Percentiles rank a stretch among this genome's conserved stretches.
Evolutionary conservation across 2,113 vertebrate species (phyloP).

Genomic region (Brachypodius melanocephalos): DNA sequence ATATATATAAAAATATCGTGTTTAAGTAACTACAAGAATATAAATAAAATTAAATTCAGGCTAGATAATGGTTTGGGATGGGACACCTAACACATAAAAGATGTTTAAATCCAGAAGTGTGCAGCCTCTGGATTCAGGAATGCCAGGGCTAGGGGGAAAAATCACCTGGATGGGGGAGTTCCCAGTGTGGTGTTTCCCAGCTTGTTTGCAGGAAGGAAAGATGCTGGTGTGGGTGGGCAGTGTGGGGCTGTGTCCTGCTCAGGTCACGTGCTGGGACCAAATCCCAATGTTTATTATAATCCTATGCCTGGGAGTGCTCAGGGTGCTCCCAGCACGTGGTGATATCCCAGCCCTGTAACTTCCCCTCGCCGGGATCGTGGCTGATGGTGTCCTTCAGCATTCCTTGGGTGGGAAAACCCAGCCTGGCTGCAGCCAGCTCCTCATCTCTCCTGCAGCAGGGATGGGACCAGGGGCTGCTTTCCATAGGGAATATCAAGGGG

Average conservation of each 20-base stretch:
- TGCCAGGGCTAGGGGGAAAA: fast-evolving
- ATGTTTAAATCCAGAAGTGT: not conserved
- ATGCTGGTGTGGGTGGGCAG: not conserved
- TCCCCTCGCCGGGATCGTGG: not conserved
- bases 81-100: fast-evolving
- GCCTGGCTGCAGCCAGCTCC: not conserved
- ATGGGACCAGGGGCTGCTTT: not conserved
- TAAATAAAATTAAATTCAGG: not conserved
- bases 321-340: not conserved
- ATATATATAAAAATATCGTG: fast-evolving
- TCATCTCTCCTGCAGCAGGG: not conserved
- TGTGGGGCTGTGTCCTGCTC: not conserved
- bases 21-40: not conserved
- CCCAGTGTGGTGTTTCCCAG: not conserved
- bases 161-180: not conserved
- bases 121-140: not conserved
- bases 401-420: not conserved
- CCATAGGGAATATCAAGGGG: not conserved
- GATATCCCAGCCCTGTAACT: not conserved
- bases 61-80: not conserved
- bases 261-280: not conserved
- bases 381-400: not conserved
- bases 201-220: not conserved
- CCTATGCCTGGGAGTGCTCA: fast-evolving
- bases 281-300: not conserved